Evolutionary conservation across 2,888 invertebrate species (phyloP).

Genomic region (Acrobasis suavella): DNA sequence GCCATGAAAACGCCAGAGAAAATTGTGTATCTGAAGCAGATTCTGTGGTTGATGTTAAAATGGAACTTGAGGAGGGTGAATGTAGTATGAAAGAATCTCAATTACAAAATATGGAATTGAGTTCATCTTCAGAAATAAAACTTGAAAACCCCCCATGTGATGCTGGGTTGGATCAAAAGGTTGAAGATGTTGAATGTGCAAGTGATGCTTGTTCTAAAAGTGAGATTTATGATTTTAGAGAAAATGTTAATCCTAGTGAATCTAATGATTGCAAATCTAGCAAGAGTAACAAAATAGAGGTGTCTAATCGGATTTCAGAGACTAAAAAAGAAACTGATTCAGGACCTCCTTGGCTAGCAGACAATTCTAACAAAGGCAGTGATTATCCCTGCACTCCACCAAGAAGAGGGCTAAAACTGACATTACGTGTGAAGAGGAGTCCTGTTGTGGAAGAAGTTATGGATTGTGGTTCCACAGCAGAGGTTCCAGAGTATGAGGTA

Average conservation of each 20-base stretch:
- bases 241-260: conserved; percentile 79
- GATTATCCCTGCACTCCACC: conserved; percentile 83
- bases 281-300: conserved; percentile 66
- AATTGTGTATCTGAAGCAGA: conserved; percentile 42
- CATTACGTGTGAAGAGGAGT: conserved; percentile 92
- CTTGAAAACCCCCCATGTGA: conserved; percentile 46
- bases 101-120: conserved; percentile 48
- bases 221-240: conserved; percentile 77
- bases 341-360: conserved; percentile 70
- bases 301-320: conserved; percentile 61
- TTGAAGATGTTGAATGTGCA: conserved; percentile 54
- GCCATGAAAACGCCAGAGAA: conserved; percentile 45
- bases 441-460: conserved; percentile 92
- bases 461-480: conserved; percentile 87
- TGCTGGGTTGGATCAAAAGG: conserved; percentile 57
- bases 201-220: conserved; percentile 68
- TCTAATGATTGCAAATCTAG: conserved; percentile 65
- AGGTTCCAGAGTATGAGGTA: conserved; percentile 92
- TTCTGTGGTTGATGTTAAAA: conserved; percentile 45
- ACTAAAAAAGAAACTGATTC: conserved; percentile 66
- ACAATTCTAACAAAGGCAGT: conserved; percentile 71
- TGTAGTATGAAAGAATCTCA: conserved; percentile 72
- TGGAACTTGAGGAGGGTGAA: conserved; percentile 48
- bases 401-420: conserved; percentile 87
- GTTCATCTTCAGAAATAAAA: conserved; percentile 42